Evolutionary conservation across 2,113 vertebrate species (phyloP).

Genomic region (Percopsis transmontana): DNA sequence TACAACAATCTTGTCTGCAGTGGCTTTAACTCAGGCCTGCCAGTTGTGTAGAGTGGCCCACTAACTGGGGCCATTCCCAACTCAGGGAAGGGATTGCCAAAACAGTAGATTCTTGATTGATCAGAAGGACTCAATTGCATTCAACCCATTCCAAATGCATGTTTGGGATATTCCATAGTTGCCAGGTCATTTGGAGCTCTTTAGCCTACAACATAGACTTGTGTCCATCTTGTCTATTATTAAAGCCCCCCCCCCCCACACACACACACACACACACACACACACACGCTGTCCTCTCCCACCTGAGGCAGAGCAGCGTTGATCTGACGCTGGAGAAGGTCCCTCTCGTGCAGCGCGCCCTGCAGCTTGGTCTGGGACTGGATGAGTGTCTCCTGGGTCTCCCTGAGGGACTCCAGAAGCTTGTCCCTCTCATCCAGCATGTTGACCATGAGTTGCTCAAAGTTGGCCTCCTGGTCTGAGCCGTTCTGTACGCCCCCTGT

Average conservation of each 20-base stretch:
- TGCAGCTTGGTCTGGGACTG: constrained; percentile 91
- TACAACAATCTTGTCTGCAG: too few relatives aligned
- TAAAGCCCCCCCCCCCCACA: background rate
- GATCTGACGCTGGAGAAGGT: constrained; percentile 95
- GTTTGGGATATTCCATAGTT: too few relatives aligned
- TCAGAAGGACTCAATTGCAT: too few relatives aligned
- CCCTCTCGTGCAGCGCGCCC: constrained; percentile 91
- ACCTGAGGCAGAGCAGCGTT: constrained; percentile 95
- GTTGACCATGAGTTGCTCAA: constrained; percentile 99
- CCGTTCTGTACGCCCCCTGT: constrained; percentile 81
- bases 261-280: background rate
- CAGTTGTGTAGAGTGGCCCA: too few relatives aligned
- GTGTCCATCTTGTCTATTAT: background rate
- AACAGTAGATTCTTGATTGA: too few relatives aligned
- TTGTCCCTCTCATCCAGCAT: constrained; percentile 98
- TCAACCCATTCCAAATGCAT: too few relatives aligned
- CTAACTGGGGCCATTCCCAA: too few relatives aligned
- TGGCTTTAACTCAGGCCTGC: too few relatives aligned
- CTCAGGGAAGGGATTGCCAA: too few relatives aligned
- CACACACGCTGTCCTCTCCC: constrained; percentile 52
- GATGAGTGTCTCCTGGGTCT: constrained; percentile 90
- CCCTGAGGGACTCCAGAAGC: constrained; percentile 92
- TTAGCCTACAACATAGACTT: too few relatives aligned
- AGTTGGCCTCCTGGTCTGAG: constrained; percentile 90
- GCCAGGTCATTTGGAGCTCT: too few relatives aligned